Evolutionary conservation across 2,113 vertebrate species (phyloP), one percentile per base, ranked within the genome.

Genomic region (Cyanoderma ruficeps): DNA sequence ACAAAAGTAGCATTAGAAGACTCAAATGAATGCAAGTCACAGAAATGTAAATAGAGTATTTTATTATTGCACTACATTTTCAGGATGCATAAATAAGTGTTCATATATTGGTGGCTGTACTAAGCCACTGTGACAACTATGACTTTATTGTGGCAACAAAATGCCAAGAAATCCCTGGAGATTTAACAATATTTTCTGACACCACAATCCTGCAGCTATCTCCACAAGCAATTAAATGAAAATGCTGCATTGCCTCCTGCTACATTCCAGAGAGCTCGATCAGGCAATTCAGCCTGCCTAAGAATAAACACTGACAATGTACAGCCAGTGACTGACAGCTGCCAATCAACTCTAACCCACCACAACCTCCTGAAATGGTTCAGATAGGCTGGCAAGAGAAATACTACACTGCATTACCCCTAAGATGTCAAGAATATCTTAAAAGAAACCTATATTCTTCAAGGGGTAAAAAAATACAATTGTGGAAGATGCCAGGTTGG

Each of bases 91-190:
- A 82, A 89, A 33, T 85, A 92, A 90, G 61, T 77, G 47, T 68
- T 87, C 86, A 69, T 85, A 39, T 16, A 93, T n/a, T 69, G 82
- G 79, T 72, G 61, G 59, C 83, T 88, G 61, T 83, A 72, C 87
- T 96, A 95, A 97, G 78, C 63, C 76, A 92, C 37, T 80, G 52
- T 87, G 94, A 96, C 96, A 96, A 88, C 89, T 50, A 47, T 92
- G 96, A 94, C 92, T 94, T 94, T 93, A 97, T 75, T 93, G 80
- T 96, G 94, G 83, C 94, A 97, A 95, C 85, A 96, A 93, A 95
- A 97, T 72, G 77, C 74, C 93, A 97, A 90, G 87, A 95, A 96
- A 96, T 95, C 94, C 83, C 63, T 1, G 1, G 56, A 92, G 81
- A 92, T 75, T 89, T 47, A 91, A 89, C 87, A 95, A 47, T 91